These are phyloP conservation scores for Pygocentrus nattereri DNA, from an alignment of 2,797 vertebrate species.

Conservation along the genomic window DNA sequence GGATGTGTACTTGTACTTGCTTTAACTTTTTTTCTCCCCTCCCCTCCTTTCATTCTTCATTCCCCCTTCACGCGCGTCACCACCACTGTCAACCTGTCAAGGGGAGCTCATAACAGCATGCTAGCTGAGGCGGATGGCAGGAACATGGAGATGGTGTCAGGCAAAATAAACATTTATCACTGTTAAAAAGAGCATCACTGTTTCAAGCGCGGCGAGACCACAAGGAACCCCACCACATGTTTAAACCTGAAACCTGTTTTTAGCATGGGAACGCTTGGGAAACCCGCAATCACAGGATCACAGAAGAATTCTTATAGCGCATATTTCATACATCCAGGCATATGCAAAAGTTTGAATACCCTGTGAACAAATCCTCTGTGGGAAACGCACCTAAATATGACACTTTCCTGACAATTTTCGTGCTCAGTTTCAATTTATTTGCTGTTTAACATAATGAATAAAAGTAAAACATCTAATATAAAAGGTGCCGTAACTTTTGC, in stretches of 20 bases:
- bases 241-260: background rate
- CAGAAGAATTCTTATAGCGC: background rate
- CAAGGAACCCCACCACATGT: background rate
- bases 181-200: constrained; percentile 30
- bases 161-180: constrained; percentile 48
- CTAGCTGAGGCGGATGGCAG: constrained; percentile 11
- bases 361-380: too few relatives aligned
- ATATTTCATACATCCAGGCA: background rate
- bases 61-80: constrained; percentile 47
- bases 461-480: too few relatives aligned
- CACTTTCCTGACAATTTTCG: too few relatives aligned
- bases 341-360: too few relatives aligned
- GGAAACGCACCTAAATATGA: too few relatives aligned
- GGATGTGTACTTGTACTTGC: background rate
- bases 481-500: too few relatives aligned
- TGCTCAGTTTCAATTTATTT: too few relatives aligned
- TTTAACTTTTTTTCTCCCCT: background rate
- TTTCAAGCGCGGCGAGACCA: constrained; percentile 19
- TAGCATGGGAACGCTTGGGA: background rate
- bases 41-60: constrained; percentile 50
- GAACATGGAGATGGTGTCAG: constrained; percentile 27
- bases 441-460: too few relatives aligned
- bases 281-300: background rate
- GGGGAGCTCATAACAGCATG: constrained; percentile 32
- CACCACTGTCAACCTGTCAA: constrained; percentile 61